A percentile compares a stretch with the other conserved stretches of the same genome.
phyloP scores from a whole-genome alignment of 1,140 invertebrate genomes.

The Sycobia sp. region DNA sequence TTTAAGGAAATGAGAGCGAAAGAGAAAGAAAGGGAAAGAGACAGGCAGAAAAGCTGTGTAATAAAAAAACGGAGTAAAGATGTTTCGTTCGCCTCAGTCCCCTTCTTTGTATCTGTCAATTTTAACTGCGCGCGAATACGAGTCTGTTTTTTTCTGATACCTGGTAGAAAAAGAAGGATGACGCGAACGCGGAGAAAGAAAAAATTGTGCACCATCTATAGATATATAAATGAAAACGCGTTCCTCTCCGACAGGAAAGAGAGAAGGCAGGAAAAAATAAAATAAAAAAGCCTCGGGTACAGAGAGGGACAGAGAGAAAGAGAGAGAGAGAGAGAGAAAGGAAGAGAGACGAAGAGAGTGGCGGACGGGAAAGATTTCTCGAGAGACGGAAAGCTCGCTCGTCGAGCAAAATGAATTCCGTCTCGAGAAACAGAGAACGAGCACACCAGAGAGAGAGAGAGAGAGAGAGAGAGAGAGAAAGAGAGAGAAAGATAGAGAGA shows the following conservation, averaged over 20 bases:
- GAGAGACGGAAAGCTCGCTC: slow-evolving; percentile 48
- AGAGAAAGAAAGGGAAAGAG: background rate
- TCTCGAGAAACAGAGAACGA: slow-evolving; percentile 34
- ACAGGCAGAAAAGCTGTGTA: slow-evolving; percentile 14
- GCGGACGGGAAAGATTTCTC: slow-evolving; percentile 47
- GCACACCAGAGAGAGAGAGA: slow-evolving; percentile 6
- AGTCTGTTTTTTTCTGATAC: slow-evolving; percentile 13
- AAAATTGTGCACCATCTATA: too few relatives aligned
- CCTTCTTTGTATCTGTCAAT: slow-evolving; percentile 18
- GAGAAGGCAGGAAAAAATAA: too few relatives aligned
- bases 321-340: slow-evolving; percentile 18
- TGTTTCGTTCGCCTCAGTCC: slow-evolving; percentile 13
- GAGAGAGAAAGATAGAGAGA: slow-evolving; percentile 19
- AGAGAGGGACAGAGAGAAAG: background rate
- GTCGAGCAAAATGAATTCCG: slow-evolving; percentile 53
- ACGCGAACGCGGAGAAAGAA: background rate
- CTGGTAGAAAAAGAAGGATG: background rate
- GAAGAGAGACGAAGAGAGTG: background rate
- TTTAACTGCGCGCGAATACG: slow-evolving; percentile 12
- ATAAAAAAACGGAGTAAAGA: too few relatives aligned
- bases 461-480: background rate
- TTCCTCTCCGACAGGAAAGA: too few relatives aligned
- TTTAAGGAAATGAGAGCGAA: too few relatives aligned
- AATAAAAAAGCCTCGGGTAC: background rate
- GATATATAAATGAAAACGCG: slow-evolving; percentile 11